phyloP scores from a whole-genome alignment of 2,113 vertebrate species.

The Sphyrna mokarran region DNA sequence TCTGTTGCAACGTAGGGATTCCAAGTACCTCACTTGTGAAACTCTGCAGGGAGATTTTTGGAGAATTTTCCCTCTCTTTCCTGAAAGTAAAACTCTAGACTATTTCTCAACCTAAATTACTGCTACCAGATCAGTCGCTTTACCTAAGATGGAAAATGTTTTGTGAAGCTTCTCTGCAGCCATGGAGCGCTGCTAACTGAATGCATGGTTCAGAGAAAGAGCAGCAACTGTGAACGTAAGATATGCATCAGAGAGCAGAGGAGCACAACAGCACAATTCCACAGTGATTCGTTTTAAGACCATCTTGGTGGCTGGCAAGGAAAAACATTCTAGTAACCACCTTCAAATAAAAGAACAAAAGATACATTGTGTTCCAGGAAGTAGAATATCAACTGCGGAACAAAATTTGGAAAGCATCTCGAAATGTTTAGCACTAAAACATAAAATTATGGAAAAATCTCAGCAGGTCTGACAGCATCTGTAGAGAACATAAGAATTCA shows the following conservation, averaged over 20 bases:
- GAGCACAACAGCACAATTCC: neutral
- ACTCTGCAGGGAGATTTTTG: neutral
- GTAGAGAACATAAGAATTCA: no score
- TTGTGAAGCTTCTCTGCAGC: neutral
- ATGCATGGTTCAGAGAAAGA: neutral
- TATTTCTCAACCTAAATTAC: neutral
- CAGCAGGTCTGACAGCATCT: no score
- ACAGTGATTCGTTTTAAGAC: neutral
- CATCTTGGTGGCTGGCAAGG: neutral
- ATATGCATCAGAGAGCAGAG: neutral
- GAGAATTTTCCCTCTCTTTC: neutral
- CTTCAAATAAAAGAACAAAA: neutral
- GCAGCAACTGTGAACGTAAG: neutral
- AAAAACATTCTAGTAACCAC: neutral
- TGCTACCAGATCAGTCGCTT: neutral
- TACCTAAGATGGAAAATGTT: neutral
- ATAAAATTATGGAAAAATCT: no score
- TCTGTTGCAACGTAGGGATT: no score
- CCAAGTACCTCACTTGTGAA: neutral
- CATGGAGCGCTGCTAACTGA: neutral
- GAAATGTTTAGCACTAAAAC: no score
- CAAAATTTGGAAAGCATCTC: neutral
- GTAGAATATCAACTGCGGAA: neutral
- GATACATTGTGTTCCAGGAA: neutral
- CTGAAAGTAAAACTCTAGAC: neutral